phyloP scores from a whole-genome alignment of 2,113 vertebrate genomes.

The Ameiurus melas region DNA sequence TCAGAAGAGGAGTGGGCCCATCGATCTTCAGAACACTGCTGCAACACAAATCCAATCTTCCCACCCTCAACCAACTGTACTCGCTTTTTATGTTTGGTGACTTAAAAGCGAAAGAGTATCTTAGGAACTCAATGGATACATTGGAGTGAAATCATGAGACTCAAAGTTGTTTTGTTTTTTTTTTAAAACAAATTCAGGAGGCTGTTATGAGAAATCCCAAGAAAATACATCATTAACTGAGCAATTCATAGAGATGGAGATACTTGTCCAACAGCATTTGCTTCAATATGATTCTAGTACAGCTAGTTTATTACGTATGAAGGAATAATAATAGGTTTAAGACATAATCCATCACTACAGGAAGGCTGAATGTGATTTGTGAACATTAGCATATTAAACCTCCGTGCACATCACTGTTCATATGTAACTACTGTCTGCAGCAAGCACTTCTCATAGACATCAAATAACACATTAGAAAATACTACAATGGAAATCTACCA shows the following conservation, averaged over 20 bases:
- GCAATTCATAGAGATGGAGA: too few relatives aligned
- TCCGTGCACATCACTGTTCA: background rate
- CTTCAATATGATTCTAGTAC: background rate
- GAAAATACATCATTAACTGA: background rate
- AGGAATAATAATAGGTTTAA: background rate
- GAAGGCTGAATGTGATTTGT: background rate
- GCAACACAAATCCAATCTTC: slow-evolving; percentile 54
- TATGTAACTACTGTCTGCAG: background rate
- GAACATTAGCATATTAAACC: background rate
- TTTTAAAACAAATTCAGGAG: background rate
- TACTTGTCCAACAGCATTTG: background rate
- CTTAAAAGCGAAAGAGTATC: background rate
- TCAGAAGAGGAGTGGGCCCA: slow-evolving; percentile 67
- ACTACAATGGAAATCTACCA: background rate
- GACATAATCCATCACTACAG: background rate
- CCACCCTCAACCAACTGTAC: slow-evolving; percentile 26
- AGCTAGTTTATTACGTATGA: background rate
- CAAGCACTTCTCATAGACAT: background rate
- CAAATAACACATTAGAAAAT: slow-evolving; percentile 1
- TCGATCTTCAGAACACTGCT: slow-evolving; percentile 61
- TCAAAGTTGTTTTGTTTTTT: background rate
- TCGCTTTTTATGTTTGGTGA: background rate
- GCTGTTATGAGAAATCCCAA: background rate
- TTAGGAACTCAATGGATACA: background rate
- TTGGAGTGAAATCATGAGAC: background rate